Evolutionary conservation across 2,888 invertebrate genomes (phyloP).

Genomic region (Apodemia zela): DNA sequence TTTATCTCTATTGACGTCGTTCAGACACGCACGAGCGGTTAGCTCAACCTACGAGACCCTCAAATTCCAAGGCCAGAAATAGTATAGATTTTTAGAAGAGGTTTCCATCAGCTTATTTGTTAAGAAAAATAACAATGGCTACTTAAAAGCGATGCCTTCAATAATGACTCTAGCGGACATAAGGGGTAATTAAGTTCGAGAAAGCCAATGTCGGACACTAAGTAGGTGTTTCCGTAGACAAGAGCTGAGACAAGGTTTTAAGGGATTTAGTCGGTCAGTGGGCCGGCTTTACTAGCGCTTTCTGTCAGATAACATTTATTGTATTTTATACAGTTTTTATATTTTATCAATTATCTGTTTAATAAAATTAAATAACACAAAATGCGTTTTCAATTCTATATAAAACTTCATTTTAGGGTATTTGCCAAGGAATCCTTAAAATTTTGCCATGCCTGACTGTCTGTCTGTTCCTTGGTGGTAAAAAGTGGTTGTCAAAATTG

Average conservation of each 20-base stretch:
- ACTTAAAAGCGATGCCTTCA: slow-evolving; percentile 12
- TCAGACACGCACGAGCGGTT: no score
- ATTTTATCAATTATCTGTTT: background rate
- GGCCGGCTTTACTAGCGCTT: slow-evolving; percentile 38
- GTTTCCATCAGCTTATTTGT: background rate
- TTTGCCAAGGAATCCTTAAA: no score
- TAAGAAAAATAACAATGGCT: slow-evolving; percentile 15
- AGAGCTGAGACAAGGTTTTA: slow-evolving; percentile 46
- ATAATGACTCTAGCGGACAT: slow-evolving; percentile 29
- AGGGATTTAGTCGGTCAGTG: slow-evolving; percentile 63
- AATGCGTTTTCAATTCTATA: background rate
- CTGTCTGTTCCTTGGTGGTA: no score
- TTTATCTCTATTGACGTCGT: no score
- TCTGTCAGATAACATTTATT: slow-evolving; percentile 20
- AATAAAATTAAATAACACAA: background rate
- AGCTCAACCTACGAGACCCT: background rate
- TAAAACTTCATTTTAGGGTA: no score
- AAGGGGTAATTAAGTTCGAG: slow-evolving; percentile 51
- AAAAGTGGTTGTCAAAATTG: no score
- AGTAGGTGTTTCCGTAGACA: slow-evolving; percentile 51
- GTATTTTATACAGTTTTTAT: slow-evolving; percentile 8
- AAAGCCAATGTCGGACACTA: slow-evolving; percentile 48
- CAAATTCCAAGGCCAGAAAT: background rate
- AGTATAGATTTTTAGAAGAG: background rate
- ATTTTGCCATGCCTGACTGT: no score